Conservation (phyloP, 92 coral and sea anemone genomes). For the Scolanthus callimorphus region DNA sequence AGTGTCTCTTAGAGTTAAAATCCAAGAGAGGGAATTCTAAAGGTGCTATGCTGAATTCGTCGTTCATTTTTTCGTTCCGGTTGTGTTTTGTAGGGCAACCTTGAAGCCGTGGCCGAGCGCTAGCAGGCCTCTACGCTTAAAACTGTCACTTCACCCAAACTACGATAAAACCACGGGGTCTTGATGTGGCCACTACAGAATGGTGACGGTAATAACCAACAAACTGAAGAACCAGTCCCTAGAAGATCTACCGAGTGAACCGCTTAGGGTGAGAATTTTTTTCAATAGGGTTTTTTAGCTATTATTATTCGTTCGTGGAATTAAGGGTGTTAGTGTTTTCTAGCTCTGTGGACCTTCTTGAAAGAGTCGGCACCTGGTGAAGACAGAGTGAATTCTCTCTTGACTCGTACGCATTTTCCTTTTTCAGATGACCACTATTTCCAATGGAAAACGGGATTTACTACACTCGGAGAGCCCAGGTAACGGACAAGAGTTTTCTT, state of each 20-base stretch:
- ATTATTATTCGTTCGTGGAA: neutral
- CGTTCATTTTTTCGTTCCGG: too few relatives aligned
- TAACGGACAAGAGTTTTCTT: slow-evolving; percentile 30
- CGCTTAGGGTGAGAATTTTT: slow-evolving; percentile 39
- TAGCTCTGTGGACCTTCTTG: slow-evolving; percentile 19
- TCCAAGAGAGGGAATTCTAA: too few relatives aligned
- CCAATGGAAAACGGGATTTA: slow-evolving; percentile 13
- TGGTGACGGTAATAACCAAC: slow-evolving; percentile 95
- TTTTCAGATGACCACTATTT: slow-evolving; percentile 17
- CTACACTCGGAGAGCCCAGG: slow-evolving; percentile 28
- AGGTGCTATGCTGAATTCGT: too few relatives aligned
- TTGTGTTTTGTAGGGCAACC: slow-evolving; percentile 71
- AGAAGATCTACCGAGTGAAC: slow-evolving; percentile 85
- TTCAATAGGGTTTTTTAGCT: neutral
- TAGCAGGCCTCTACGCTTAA: slow-evolving; percentile 40
- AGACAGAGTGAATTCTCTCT: neutral
- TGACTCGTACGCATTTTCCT: neutral
- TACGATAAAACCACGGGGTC: slow-evolving; percentile 51
- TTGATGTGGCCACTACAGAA: slow-evolving; percentile 63
- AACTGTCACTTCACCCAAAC: slow-evolving; percentile 53
- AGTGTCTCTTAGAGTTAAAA: too few relatives aligned
- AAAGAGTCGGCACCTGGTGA: slow-evolving; percentile 21
- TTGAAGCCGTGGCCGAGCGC: slow-evolving; percentile 43
- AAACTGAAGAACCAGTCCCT: slow-evolving; percentile 91
- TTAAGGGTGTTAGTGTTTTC: slow-evolving; percentile 12